A percentile compares a stretch with the other conserved stretches of the same genome.
Evolutionary conservation across 2,797 vertebrate species (phyloP).

Genomic region (Cuculus canorus): DNA sequence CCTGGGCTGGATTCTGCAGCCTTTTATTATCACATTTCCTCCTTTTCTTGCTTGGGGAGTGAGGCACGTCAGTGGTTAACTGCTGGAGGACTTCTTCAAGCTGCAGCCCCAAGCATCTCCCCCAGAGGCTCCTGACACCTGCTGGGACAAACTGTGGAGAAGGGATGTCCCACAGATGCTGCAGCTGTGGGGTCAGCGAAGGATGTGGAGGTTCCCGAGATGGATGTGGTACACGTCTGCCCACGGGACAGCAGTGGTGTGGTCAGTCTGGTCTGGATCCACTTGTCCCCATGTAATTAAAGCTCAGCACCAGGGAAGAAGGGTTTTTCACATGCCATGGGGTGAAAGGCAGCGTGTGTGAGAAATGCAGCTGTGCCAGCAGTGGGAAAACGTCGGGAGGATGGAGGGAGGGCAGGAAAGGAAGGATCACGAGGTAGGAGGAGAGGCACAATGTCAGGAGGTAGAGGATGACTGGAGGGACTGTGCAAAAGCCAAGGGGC

Average conservation of each 20-base stretch:
- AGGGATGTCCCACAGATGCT: rapidly evolving
- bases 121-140: no score
- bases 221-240: rapidly evolving
- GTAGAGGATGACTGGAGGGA: neutral
- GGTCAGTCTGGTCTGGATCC: neutral
- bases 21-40: neutral
- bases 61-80: neutral
- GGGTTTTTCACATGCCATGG: rapidly evolving
- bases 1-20: neutral
- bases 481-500: neutral
- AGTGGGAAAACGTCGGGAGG: rapidly evolving
- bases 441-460: neutral
- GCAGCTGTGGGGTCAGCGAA: neutral
- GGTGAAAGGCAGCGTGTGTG: neutral
- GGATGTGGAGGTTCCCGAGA: neutral
- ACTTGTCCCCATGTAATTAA: no score
- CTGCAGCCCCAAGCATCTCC: no score
- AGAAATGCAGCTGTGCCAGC: neutral
- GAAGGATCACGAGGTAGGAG: neutral
- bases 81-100: neutral
- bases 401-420: neutral
- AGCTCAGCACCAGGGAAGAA: neutral
- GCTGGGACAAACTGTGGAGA: neutral
- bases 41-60: neutral
- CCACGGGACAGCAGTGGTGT: rapidly evolving